phyloP scores from a whole-genome alignment of 2,113 vertebrate genomes.

The Poeciliopsis prolifica region DNA sequence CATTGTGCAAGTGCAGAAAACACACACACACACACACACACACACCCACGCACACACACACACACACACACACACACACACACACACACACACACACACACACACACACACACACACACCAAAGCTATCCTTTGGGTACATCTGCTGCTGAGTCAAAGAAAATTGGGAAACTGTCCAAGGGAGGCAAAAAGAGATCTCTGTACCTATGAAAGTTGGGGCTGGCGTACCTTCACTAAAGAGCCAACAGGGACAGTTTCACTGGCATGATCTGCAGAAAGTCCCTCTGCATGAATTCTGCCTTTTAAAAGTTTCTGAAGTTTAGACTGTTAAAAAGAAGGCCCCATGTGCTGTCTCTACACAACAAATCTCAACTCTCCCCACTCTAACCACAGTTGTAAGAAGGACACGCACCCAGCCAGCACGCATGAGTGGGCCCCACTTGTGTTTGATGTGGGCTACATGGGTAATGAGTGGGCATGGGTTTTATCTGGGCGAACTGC shows the following conservation, averaged over 20 bases:
- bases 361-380: not conserved
- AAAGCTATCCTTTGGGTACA: slow-evolving; percentile 27
- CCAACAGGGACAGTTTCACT: slow-evolving; percentile 46
- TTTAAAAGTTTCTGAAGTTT: slow-evolving; percentile 14
- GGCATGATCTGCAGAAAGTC: slow-evolving; percentile 22
- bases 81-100: not conserved
- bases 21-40: not conserved
- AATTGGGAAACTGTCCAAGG: slow-evolving; percentile 27
- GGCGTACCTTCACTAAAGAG: slow-evolving; percentile 56
- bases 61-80: not conserved
- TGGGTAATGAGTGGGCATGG: too few species aligned
- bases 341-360: not conserved
- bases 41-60: not conserved
- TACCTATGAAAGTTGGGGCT: slow-evolving; percentile 28
- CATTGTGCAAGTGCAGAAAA: slow-evolving; percentile 1
- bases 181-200: slow-evolving; percentile 46
- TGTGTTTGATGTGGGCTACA: too few species aligned
- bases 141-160: slow-evolving; percentile 50
- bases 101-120: not conserved
- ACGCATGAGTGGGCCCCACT: too few species aligned
- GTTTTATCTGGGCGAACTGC: too few species aligned
- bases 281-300: slow-evolving; percentile 15
- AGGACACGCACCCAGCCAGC: not conserved
- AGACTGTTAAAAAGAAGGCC: not conserved
- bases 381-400: not conserved